Base-by-base conservation (phyloP, 2,113 vertebrate genomes). In the Xenopus laevis region DNA sequence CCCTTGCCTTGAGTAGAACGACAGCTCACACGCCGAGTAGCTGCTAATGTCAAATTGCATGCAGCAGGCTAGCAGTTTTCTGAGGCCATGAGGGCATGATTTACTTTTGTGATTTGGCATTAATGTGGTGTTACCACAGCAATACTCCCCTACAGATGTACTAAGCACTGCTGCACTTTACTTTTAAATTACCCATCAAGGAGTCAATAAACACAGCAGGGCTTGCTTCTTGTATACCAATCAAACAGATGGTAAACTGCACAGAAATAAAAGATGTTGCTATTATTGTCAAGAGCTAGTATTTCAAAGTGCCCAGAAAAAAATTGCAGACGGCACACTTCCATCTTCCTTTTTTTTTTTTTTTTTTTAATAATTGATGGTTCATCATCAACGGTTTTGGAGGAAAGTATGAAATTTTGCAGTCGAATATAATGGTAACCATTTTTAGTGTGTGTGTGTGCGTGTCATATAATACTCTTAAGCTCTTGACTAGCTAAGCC, bases 41-140 rank as follows among this genome's bases (percentile, higher is more conserved):
- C 61, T 72, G 8, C 63, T 80, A 68, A 68, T 73, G 65, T 78
- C 81, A 57, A 65, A 63, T 85, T 83, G 79, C 67, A 59, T 79
- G 67, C 79, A 74, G 71, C 27, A 57, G 71, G 74, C 74, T 77
- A 63, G 74, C 74, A 79, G 15, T 71, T 83, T 72, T 40, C 52
- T 67, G 75, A 67, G 30, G 40, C 78, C 81, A 47, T 45, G 66
- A 72, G 46, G 65, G 20, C 61, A 78, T 76, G 58, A 65, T 81
- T 83, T 82, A 71, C 72, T 71, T 68, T 78, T 16, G 23, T 40
- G 9, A 77, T 68, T 71, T 79, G 77, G 76, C 67, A 13, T 55
- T 78, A 74, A 60, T 0, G 0, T 67, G 45, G 55, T 74, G 55
- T 66, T 70, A 69, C 74, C 57, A 63, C 52, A 62, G 57, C 68